Conservation (phyloP, 2,797 vertebrate species). For the Chromis chromis region DNA sequence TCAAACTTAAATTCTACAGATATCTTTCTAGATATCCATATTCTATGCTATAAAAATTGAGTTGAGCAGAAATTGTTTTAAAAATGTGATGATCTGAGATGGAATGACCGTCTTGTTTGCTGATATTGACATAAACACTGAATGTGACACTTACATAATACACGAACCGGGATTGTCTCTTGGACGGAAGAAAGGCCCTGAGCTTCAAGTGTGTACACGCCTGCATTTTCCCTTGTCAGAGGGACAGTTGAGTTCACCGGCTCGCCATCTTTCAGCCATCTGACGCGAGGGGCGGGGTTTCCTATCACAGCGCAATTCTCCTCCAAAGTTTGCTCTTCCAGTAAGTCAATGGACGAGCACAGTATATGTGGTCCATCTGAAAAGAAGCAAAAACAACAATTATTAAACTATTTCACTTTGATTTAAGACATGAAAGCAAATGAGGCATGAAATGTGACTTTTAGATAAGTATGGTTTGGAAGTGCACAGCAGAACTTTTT, state of each 20-base stretch:
- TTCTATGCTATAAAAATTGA: no score
- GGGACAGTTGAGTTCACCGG: fast-evolving
- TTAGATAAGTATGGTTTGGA: not conserved
- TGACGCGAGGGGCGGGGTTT: slow-evolving; percentile 28
- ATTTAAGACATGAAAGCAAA: not conserved
- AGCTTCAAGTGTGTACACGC: slow-evolving; percentile 32
- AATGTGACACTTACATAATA: slow-evolving; percentile 72
- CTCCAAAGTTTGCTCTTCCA: slow-evolving; percentile 59
- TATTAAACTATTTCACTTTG: not conserved
- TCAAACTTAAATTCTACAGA: no score
- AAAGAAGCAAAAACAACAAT: slow-evolving; percentile 7
- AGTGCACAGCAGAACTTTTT: not conserved
- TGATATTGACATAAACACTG: not conserved
- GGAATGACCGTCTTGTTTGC: no score
- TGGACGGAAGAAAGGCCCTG: fast-evolving
- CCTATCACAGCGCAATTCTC: slow-evolving; percentile 56
- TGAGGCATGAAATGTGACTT: not conserved
- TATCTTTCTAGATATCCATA: no score
- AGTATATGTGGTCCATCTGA: slow-evolving; percentile 69
- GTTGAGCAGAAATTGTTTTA: no score
- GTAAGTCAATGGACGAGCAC: slow-evolving; percentile 15
- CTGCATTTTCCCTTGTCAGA: slow-evolving; percentile 48
- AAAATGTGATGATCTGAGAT: no score
- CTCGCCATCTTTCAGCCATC: slow-evolving; percentile 52
- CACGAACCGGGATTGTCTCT: not conserved